phyloP scores from a whole-genome alignment of 2,888 invertebrate species.

The Drosophila monieri region DNA sequence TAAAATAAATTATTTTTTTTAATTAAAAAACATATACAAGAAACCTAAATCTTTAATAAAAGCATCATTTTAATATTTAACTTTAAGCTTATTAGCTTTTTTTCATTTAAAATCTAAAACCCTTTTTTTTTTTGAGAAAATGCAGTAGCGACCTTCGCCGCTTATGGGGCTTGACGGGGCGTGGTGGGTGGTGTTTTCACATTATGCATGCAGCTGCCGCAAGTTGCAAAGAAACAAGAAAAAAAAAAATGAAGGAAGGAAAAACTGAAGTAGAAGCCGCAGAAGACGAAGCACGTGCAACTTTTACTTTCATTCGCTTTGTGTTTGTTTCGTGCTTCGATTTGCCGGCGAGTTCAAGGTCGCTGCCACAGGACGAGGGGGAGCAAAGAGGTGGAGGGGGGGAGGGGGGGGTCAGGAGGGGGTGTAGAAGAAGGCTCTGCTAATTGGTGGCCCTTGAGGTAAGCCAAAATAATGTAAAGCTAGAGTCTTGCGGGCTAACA shows the following conservation, averaged over 20 bases:
- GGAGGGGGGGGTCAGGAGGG: not conserved
- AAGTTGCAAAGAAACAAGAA: slow-evolving; percentile 42
- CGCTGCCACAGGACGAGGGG: slow-evolving; percentile 15
- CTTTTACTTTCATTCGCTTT: slow-evolving; percentile 73
- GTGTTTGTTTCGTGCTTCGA: slow-evolving; percentile 65
- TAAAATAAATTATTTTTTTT: not conserved
- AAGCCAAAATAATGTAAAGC: not conserved
- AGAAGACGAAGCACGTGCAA: slow-evolving; percentile 50
- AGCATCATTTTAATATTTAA: too few species aligned
- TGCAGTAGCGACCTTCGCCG: slow-evolving; percentile 48
- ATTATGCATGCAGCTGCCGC: slow-evolving; percentile 74
- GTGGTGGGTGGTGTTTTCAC: slow-evolving; percentile 35
- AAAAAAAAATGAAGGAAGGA: slow-evolving; percentile 27
- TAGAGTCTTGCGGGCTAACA: slow-evolving; percentile 10
- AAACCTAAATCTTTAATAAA: not conserved
- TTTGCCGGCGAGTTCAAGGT: slow-evolving; percentile 73
- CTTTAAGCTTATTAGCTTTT: slow-evolving; percentile 24
- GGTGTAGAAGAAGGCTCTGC: not conserved
- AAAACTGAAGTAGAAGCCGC: slow-evolving; percentile 7
- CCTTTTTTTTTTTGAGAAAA: not conserved
- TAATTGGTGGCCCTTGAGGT: slow-evolving; percentile 40
- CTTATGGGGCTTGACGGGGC: not conserved
- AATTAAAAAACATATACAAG: not conserved
- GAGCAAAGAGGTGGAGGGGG: not conserved
- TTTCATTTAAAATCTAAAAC: not conserved